Evolutionary conservation across 2,797 vertebrate genomes (phyloP).

Genomic region (Pipistrellus nathusii): DNA sequence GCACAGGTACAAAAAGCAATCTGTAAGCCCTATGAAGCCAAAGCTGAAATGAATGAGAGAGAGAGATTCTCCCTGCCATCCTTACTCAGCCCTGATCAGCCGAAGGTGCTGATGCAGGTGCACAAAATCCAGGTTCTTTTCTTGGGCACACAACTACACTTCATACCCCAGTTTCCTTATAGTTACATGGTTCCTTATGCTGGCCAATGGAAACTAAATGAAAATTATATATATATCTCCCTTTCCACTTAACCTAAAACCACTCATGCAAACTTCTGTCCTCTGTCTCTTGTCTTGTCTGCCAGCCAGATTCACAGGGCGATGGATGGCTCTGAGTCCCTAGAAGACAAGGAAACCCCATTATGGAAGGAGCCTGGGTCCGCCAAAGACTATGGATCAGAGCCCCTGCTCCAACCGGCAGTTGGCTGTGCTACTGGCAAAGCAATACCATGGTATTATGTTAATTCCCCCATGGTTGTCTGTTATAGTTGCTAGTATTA

Average conservation of each 20-base stretch:
- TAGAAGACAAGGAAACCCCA: background rate
- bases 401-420: background rate
- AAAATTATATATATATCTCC: background rate
- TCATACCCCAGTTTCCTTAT: background rate
- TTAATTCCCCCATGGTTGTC: background rate
- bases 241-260: background rate
- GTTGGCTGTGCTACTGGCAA: background rate
- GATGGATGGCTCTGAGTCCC: background rate
- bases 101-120: background rate
- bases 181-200: background rate
- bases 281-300: background rate
- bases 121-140: background rate
- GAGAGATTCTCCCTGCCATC: background rate
- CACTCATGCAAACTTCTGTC: background rate
- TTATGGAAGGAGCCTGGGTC: background rate
- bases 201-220: background rate
- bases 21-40: background rate
- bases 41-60: background rate
- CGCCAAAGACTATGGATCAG: background rate
- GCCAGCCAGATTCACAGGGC: background rate
- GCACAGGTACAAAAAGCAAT: background rate
- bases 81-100: background rate
- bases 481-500: background rate
- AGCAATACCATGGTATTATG: background rate
- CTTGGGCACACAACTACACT: background rate